Percentiles rank a stretch among this genome's conserved stretches.
These are phyloP conservation scores for Blastomussa wellsi DNA, from an alignment of 92 coral and sea anemone species.

Conservation along the genomic window DNA sequence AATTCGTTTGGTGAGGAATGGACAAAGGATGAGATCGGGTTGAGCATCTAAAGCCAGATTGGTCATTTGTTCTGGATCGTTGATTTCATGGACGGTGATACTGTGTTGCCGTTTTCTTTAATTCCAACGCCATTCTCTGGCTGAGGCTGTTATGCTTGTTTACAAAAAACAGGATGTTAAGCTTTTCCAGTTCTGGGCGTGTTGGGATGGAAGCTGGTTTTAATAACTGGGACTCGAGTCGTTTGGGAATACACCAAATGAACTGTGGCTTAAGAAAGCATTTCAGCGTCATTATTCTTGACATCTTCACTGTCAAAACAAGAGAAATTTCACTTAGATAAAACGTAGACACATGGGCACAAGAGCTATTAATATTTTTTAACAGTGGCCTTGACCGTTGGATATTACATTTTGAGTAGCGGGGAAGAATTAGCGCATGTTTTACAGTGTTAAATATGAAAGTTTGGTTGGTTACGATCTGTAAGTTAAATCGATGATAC, in stretches of 20 bases:
- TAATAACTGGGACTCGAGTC: slow-evolving; percentile 24
- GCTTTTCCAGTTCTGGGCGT: background rate
- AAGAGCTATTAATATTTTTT: too few species aligned
- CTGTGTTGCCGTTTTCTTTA: slow-evolving; percentile 60
- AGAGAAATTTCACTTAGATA: background rate
- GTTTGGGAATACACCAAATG: background rate
- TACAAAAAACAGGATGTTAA: slow-evolving; percentile 61
- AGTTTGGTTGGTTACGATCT: too few species aligned
- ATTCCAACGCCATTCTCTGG: slow-evolving; percentile 76
- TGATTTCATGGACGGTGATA: slow-evolving; percentile 61
- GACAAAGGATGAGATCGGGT: slow-evolving; percentile 75
- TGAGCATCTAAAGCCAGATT: slow-evolving; percentile 17
- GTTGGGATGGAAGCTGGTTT: background rate
- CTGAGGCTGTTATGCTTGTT: slow-evolving; percentile 83
- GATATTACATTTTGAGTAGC: too few species aligned
- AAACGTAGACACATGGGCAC: too few species aligned
- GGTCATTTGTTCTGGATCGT: slow-evolving; percentile 58
- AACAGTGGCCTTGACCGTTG: too few species aligned
- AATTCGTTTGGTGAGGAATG: slow-evolving; percentile 73
- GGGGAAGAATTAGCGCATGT: too few species aligned
- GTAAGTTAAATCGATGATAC: too few species aligned
- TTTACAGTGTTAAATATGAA: too few species aligned
- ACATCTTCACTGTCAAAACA: slow-evolving; percentile 19
- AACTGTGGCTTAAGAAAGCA: slow-evolving; percentile 17
- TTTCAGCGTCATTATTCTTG: slow-evolving; percentile 5